Percentiles rank a stretch among this genome's conserved stretches.
Conservation (phyloP, 2,113 vertebrate species). For the Alosa alosa region DNA sequence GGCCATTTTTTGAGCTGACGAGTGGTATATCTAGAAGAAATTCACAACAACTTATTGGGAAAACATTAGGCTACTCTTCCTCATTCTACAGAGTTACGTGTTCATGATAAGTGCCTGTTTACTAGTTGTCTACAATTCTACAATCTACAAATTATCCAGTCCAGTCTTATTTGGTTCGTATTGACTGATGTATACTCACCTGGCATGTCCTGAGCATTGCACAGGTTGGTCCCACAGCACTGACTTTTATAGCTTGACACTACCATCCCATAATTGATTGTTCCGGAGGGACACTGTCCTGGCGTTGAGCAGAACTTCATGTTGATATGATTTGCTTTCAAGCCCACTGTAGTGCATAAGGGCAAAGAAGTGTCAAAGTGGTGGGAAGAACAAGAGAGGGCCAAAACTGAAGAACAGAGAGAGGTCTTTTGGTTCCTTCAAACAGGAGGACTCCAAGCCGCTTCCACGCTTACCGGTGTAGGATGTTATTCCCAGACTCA, state of each 20-base stretch:
- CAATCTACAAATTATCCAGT: not conserved
- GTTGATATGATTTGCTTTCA: constrained; percentile 11
- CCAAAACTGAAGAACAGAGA: not conserved
- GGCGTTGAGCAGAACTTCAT: constrained; percentile 35
- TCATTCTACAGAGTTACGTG: too few relatives aligned
- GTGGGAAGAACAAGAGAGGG: not conserved
- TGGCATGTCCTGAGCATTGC: constrained; percentile 26
- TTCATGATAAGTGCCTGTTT: not conserved
- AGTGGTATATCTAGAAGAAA: constrained; percentile 20
- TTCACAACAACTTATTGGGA: not conserved
- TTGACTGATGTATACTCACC: constrained; percentile 1
- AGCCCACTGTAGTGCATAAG: constrained; percentile 3
- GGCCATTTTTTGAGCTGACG: constrained; percentile 26
- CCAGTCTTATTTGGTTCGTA: too few relatives aligned
- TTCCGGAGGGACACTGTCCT: constrained; percentile 22
- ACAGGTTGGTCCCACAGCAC: constrained; percentile 36
- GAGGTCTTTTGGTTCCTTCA: not conserved
- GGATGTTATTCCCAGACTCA: constrained; percentile 33
- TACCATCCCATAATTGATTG: constrained; percentile 34
- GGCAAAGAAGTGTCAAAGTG: not conserved
- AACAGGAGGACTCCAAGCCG: not conserved
- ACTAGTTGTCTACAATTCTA: not conserved
- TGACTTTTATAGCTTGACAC: constrained; percentile 21
- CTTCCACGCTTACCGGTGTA: constrained; percentile 23
- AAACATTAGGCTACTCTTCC: not conserved